These are phyloP conservation scores for Atractosteus spatula DNA, from an alignment of 2,113 vertebrate species.

Conservation along the genomic window DNA sequence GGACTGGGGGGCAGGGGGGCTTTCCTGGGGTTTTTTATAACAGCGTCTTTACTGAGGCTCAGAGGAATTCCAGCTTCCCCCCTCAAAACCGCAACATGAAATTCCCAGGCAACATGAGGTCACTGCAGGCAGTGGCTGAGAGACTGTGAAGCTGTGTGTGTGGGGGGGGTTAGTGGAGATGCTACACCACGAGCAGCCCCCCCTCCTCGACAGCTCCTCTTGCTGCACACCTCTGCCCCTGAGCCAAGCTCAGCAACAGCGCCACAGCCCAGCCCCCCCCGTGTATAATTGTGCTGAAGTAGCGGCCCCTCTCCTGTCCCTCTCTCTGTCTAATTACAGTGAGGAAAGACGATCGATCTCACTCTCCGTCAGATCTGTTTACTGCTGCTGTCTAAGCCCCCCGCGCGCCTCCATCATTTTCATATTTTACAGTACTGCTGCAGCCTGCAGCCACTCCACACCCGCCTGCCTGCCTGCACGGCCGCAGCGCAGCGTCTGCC, in stretches of 20 bases:
- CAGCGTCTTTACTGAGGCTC: no score
- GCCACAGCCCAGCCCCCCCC: background rate
- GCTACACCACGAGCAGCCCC: no score
- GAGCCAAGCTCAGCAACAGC: background rate
- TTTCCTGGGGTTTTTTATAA: no score
- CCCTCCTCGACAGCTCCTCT: no score
- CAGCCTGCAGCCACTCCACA: slow-evolving; percentile 6
- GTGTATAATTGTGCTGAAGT: slow-evolving; percentile 69
- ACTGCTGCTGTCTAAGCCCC: slow-evolving; percentile 69
- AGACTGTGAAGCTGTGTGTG: slow-evolving; percentile 58
- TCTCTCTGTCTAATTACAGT: slow-evolving; percentile 87
- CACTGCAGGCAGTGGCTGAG: slow-evolving; percentile 59
- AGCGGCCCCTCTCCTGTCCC: slow-evolving; percentile 67
- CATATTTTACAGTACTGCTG: slow-evolving; percentile 58
- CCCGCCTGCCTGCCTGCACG: slow-evolving; percentile 8
- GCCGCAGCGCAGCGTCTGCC: no score
- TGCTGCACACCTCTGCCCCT: background rate
- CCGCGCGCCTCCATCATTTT: slow-evolving; percentile 65
- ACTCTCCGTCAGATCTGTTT: slow-evolving; percentile 78
- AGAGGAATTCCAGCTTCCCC: slow-evolving; percentile 52
- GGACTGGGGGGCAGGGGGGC: slow-evolving; percentile 24
- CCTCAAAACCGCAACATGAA: background rate
- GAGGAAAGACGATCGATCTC: slow-evolving; percentile 77
- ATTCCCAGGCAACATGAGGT: no score
- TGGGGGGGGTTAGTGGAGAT: no score